Percentiles rank a stretch among this genome's conserved stretches.
phyloP scores from a whole-genome alignment of 1,140 invertebrate genomes.

The Diprion similis region DNA sequence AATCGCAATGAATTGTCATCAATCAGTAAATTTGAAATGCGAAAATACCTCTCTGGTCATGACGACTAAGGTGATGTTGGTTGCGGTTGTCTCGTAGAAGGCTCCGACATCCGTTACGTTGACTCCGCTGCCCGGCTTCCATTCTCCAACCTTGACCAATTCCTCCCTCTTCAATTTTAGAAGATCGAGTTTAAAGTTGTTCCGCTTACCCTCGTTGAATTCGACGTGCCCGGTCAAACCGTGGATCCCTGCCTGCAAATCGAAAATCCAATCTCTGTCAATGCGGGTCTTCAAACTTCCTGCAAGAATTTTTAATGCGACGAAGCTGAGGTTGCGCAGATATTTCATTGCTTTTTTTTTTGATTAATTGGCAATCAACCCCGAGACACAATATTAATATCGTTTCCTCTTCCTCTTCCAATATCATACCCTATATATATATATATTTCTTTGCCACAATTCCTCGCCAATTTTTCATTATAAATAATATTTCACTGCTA shows the following conservation, averaged over 20 bases:
- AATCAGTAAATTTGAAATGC: slow-evolving; percentile 29
- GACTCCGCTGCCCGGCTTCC: slow-evolving; percentile 76
- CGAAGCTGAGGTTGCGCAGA: too few relatives aligned
- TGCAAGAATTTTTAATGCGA: not conserved
- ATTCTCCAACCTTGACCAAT: slow-evolving; percentile 81
- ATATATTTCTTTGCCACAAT: too few relatives aligned
- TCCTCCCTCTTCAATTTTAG: slow-evolving; percentile 82
- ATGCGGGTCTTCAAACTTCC: not conserved
- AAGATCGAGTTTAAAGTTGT: slow-evolving; percentile 85
- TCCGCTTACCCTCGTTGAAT: slow-evolving; percentile 84
- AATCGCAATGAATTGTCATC: too few relatives aligned
- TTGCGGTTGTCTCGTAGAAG: slow-evolving; percentile 82
- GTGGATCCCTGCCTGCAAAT: slow-evolving; percentile 73
- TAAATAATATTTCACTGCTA: too few relatives aligned
- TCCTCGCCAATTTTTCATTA: too few relatives aligned
- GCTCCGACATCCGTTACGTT: slow-evolving; percentile 85
- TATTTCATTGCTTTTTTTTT: too few relatives aligned
- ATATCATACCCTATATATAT: too few relatives aligned
- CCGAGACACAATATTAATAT: too few relatives aligned
- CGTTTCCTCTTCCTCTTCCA: too few relatives aligned
- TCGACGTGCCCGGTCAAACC: slow-evolving; percentile 89
- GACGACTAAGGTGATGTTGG: slow-evolving; percentile 88
- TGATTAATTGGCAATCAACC: too few relatives aligned
- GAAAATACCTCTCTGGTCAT: slow-evolving; percentile 85
- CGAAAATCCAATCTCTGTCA: not conserved